phyloP scores from a whole-genome alignment of 1,140 invertebrate species.

The Samia ricini region DNA sequence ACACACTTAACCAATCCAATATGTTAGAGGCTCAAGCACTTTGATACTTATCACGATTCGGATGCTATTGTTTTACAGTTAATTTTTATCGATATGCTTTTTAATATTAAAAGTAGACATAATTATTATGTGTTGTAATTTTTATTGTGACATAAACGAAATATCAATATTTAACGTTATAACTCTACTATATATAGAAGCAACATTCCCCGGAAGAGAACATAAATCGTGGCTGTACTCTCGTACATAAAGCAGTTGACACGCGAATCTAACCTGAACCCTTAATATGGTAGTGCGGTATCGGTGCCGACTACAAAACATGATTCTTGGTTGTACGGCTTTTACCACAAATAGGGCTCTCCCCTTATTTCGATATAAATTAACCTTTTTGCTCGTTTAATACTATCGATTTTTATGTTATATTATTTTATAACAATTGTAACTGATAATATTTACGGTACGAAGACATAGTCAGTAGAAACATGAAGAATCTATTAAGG shows the following conservation, averaged over 20 bases:
- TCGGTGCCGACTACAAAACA: neutral
- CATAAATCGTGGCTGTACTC: constrained; percentile 1
- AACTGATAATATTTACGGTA: constrained; percentile 68
- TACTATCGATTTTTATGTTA: constrained; percentile 66
- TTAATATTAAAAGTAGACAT: neutral
- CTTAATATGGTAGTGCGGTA: neutral
- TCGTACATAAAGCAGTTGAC: neutral
- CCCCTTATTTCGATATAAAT: constrained; percentile 47
- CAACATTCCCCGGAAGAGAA: neutral
- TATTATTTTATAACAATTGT: constrained; percentile 68
- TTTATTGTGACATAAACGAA: too few relatives aligned
- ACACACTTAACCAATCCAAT: neutral
- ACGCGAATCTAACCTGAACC: neutral
- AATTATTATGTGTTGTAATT: too few relatives aligned
- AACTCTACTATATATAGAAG: neutral
- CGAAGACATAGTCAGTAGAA: constrained; percentile 59
- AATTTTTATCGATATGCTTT: neutral
- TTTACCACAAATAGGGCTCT: constrained; percentile 11
- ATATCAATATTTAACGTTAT: too few relatives aligned
- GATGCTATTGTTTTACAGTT: neutral
- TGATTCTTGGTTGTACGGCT: neutral
- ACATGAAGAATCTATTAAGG: too few relatives aligned
- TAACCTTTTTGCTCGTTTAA: neutral
- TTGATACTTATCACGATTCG: neutral
- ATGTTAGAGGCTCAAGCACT: neutral